Conservation (phyloP, 1,140 invertebrate species). For the Macrobrachium nipponense region DNA sequence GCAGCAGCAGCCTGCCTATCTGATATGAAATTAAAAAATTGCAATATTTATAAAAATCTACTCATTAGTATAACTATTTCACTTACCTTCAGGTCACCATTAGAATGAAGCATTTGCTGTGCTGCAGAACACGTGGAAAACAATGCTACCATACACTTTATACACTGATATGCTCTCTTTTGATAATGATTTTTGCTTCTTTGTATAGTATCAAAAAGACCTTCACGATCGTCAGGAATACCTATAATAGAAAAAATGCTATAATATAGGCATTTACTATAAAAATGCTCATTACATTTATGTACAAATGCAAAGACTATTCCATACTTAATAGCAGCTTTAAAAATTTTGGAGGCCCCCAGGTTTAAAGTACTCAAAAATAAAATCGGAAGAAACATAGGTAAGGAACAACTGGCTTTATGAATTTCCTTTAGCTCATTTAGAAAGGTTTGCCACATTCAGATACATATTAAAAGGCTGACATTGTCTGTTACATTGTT, state of each 20-base stretch:
- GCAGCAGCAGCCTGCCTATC: no score
- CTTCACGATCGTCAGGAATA: constrained; percentile 91
- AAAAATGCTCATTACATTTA: background rate
- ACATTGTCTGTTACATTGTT: no score
- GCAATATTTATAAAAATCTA: no score
- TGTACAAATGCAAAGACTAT: background rate
- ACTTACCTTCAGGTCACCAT: constrained; percentile 60
- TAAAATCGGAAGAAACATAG: no score
- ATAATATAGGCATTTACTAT: constrained; percentile 24
- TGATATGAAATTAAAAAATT: no score
- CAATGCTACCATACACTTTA: constrained; percentile 92
- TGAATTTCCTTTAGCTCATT: no score
- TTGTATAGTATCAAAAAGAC: constrained; percentile 92
- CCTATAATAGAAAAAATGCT: constrained; percentile 70
- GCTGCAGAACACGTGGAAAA: constrained; percentile 83
- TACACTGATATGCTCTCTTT: constrained; percentile 96
- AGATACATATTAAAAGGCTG: no score
- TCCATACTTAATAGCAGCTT: background rate
- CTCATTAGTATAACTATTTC: background rate
- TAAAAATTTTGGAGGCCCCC: no score
- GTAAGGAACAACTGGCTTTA: no score
- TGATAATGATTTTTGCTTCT: constrained; percentile 94
- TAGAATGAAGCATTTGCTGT: constrained; percentile 59
- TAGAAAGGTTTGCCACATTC: no score
- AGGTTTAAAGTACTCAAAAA: no score